Conservation (phyloP, 2,113 vertebrate species). For the Semicossyphus pulcher region DNA sequence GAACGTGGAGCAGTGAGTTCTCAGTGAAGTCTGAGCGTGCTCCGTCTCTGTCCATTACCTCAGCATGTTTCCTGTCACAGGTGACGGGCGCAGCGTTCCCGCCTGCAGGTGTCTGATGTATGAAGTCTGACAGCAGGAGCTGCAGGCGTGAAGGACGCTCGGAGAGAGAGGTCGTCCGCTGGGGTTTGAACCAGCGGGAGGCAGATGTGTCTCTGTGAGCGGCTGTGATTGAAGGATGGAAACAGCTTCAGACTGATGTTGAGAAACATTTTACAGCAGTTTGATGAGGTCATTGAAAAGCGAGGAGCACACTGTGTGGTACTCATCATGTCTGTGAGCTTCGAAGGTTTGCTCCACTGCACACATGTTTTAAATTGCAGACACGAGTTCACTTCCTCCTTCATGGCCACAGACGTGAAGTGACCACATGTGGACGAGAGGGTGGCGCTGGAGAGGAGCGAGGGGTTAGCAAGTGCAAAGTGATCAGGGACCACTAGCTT, state of each 20-base stretch:
- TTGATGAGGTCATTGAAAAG: no score
- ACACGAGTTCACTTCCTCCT: no score
- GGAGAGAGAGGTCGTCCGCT: constrained; percentile 9
- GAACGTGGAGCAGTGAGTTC: not conserved
- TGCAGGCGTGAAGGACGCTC: constrained; percentile 30
- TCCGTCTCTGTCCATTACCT: constrained; percentile 45
- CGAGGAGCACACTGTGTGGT: no score
- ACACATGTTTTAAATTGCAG: no score
- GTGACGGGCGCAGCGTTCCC: constrained; percentile 5
- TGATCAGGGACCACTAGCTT: no score
- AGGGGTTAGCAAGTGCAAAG: no score
- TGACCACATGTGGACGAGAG: no score
- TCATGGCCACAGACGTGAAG: no score
- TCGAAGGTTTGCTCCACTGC: no score
- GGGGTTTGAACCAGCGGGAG: not conserved
- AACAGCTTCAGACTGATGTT: not conserved
- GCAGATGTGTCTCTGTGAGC: constrained; percentile 20
- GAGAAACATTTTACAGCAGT: not conserved
- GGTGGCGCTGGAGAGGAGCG: no score
- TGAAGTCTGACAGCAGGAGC: constrained; percentile 42
- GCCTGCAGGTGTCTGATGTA: constrained; percentile 39
- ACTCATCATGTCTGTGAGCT: no score
- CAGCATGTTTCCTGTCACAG: constrained; percentile 30
- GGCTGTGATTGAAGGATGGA: constrained; percentile 6
- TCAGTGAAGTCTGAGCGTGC: constrained; percentile 2